Conservation (phyloP, 2,888 invertebrate genomes). For the Therioaphis trifolii region DNA sequence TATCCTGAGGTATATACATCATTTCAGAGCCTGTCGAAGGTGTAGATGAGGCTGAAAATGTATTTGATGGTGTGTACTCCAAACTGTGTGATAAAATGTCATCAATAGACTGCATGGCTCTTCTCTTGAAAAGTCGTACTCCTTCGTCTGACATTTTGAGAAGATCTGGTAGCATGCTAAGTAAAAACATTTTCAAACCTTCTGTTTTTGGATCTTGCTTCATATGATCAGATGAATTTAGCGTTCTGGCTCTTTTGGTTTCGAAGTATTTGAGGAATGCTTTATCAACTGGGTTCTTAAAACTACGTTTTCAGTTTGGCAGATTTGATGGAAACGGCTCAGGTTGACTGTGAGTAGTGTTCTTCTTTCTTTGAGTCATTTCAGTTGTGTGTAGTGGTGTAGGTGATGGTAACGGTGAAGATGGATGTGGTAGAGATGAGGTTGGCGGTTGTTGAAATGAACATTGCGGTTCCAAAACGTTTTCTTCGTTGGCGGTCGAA, state of each 20-base stretch:
- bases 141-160: neutral
- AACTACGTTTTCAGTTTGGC: neutral
- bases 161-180: slow-evolving; percentile 23
- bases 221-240: no score
- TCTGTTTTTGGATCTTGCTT: no score
- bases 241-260: neutral
- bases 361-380: no score
- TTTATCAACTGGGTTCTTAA: slow-evolving; percentile 13
- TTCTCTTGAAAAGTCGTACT: slow-evolving; percentile 1
- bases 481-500: neutral
- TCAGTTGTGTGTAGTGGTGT: no score
- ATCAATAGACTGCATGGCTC: neutral
- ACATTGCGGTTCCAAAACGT: no score
- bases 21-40: neutral
- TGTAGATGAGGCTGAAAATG: slow-evolving; percentile 7
- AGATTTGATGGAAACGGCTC: neutral
- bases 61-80: neutral
- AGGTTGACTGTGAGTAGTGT: neutral
- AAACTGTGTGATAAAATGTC: slow-evolving; percentile 9
- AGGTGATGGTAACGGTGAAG: no score
- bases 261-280: slow-evolving; percentile 7
- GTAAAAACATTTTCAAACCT: neutral
- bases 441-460: neutral
- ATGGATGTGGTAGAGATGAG: no score
- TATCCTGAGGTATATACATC: neutral